phyloP scores from a whole-genome alignment of 2,888 invertebrate species.

The Malthinus flaveolus region DNA sequence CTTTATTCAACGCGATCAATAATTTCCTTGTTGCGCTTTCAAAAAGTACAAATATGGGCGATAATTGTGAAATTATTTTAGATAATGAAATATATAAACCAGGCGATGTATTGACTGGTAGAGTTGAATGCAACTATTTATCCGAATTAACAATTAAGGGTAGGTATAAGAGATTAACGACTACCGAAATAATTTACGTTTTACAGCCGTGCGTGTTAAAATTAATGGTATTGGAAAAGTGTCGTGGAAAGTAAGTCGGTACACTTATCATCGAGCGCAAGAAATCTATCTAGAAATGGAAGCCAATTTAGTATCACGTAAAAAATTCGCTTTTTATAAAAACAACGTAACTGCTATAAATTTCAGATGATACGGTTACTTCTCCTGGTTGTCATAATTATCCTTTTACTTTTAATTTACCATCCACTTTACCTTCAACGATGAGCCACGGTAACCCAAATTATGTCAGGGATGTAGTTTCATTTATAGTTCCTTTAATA shows the following conservation, averaged over 20 bases:
- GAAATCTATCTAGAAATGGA: constrained; percentile 23
- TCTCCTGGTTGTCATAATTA: constrained; percentile 10
- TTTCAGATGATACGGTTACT: constrained; percentile 9
- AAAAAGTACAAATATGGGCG: constrained; percentile 6
- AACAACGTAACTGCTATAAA: background rate
- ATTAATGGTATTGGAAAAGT: constrained; percentile 15
- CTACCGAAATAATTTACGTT: background rate
- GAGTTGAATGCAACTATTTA: constrained; percentile 12
- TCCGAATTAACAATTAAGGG: constrained; percentile 17
- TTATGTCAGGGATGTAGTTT: constrained; percentile 14
- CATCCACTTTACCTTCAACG: constrained; percentile 9
- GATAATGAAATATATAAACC: constrained; percentile 16
- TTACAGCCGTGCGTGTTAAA: constrained; percentile 15
- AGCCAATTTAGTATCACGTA: constrained; percentile 9
- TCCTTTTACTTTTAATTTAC: constrained; percentile 14
- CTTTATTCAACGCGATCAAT: background rate
- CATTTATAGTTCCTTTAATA: constrained; percentile 17
- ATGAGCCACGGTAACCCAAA: constrained; percentile 18
- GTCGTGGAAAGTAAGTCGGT: constrained; percentile 18
- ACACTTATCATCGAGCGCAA: constrained; percentile 15
- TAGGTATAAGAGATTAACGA: background rate
- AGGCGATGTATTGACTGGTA: constrained; percentile 16
- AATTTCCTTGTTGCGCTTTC: background rate
- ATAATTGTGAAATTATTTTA: constrained; percentile 18
- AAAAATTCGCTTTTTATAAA: background rate